phyloP scores from a whole-genome alignment of 2,888 invertebrate species.

The Troides oblongomaculatus region DNA sequence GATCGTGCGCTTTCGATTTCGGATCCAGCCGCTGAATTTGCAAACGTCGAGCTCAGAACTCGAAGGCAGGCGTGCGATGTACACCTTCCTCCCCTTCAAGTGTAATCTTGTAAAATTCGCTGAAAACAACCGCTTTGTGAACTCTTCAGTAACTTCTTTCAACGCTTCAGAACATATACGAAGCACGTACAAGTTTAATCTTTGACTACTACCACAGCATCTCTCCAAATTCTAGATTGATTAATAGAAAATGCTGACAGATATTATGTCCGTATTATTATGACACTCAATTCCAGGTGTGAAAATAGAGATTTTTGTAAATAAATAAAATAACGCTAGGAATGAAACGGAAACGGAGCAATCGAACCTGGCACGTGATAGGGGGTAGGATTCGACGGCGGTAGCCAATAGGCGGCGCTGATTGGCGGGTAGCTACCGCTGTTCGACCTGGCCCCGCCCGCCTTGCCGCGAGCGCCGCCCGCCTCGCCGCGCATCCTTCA shows the following conservation, averaged over 20 bases:
- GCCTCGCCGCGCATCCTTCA: constrained; percentile 76
- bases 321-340: no score
- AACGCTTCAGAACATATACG: no score
- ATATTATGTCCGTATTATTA: no score
- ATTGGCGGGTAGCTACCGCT: constrained; percentile 86
- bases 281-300: no score
- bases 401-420: constrained; percentile 91
- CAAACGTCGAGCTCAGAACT: constrained; percentile 14
- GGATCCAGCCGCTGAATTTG: constrained; percentile 36
- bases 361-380: constrained; percentile 90
- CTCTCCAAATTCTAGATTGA: no score
- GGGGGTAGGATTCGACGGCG: constrained; percentile 88
- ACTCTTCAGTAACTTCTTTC: no score
- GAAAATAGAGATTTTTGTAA: no score
- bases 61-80: constrained; percentile 1
- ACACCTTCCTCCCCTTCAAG: constrained; percentile 22
- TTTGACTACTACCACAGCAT: no score
- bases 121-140: no score
- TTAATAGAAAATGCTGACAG: no score
- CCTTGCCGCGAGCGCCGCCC: constrained; percentile 68
- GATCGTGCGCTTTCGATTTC: constrained; percentile 23
- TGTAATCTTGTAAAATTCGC: constrained; percentile 16
- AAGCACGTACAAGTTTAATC: no score
- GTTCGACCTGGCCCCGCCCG: constrained; percentile 52
- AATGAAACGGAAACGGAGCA: constrained; percentile 11